Evolutionary conservation across 2,797 vertebrate species (phyloP).

Genomic region (Coregonus suidteri): DNA sequence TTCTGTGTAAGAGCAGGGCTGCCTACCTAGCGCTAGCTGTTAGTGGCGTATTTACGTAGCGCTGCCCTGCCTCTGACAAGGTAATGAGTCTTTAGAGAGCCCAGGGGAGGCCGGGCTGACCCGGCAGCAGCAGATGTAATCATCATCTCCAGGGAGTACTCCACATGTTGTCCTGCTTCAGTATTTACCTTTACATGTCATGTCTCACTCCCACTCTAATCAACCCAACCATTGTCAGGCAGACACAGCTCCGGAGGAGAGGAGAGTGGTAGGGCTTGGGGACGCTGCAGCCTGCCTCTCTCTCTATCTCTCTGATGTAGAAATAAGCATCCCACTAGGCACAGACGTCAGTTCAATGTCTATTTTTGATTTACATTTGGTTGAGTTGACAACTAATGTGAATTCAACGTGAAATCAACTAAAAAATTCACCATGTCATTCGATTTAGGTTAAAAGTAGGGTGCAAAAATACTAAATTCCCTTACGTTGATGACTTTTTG

Average conservation of each 20-base stretch:
- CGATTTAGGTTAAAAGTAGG: no score
- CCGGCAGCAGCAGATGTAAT: slow-evolving; percentile 43
- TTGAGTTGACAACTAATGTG: no score
- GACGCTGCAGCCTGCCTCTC: no score
- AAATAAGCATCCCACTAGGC: no score
- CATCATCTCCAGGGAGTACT: slow-evolving; percentile 42
- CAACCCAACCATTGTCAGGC: slow-evolving; percentile 48
- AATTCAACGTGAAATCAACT: no score
- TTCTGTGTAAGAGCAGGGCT: neutral
- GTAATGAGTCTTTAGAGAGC: slow-evolving; percentile 31
- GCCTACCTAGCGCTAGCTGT: neutral
- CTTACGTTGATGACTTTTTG: no score
- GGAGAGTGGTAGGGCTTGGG: neutral
- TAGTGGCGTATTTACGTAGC: neutral
- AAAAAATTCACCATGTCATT: no score
- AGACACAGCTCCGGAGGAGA: slow-evolving; percentile 42
- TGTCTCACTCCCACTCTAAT: slow-evolving; percentile 51
- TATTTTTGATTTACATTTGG: no score
- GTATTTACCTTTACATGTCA: slow-evolving; percentile 59
- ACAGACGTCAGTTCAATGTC: no score
- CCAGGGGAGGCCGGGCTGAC: slow-evolving; percentile 16
- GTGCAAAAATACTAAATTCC: no score
- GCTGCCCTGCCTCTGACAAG: slow-evolving; percentile 24
- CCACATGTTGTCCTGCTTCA: slow-evolving; percentile 36
- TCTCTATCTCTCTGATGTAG: no score